Base-by-base conservation (phyloP, 1,140 invertebrate genomes). In the Drosophila orosa region DNA sequence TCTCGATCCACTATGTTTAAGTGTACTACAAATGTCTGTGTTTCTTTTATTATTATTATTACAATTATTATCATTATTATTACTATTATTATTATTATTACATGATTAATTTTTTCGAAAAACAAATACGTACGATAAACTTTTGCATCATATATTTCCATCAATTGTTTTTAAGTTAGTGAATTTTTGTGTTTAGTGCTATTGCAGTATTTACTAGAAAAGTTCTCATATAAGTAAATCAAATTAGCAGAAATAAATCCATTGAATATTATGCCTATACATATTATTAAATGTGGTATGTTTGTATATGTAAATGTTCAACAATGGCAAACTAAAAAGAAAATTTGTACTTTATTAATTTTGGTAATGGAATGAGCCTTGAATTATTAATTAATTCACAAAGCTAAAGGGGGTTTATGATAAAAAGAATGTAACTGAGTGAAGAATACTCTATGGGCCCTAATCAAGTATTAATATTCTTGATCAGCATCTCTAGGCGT, bases 151-250 rank as follows among this genome's bases (percentile, higher is more conserved):
- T 77, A 80, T 80, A 68, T 84, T 84, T 85, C 81, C 81, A 76
- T 67, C 48, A 57, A 54, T 74, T 65, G 73, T 78, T 75, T 85
- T 86, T 74, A 85, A 71, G 82, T 78, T 80, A 85, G 68, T 80
- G 40, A 66, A 78, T 74, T 80, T 84, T 85, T 82, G 77, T 85
- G 77, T 85, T 85, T 77, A 85, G 67, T 85, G 82, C 81, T 85
- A 85, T 85, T 80, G 82, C 81, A 85, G 81, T 85, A 85, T 85
- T 85, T 78, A 85, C 63, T 66, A 85, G 74, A 78, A 85, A 77
- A 47, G 63, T 68, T 84, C 66, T 74, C 44, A 33, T 60, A 25
- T 76, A 76, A 76, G 74, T 76, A 56, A 76, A 67, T 39, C 48
- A 68, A 75, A 48, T 76, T 68, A 76, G 52, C 72, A 66, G 48